A percentile compares a stretch with the other conserved stretches of the same genome.
These are phyloP conservation scores for Lithodes maja DNA, from an alignment of 2,888 invertebrate genomes.

Conservation along the genomic window DNA sequence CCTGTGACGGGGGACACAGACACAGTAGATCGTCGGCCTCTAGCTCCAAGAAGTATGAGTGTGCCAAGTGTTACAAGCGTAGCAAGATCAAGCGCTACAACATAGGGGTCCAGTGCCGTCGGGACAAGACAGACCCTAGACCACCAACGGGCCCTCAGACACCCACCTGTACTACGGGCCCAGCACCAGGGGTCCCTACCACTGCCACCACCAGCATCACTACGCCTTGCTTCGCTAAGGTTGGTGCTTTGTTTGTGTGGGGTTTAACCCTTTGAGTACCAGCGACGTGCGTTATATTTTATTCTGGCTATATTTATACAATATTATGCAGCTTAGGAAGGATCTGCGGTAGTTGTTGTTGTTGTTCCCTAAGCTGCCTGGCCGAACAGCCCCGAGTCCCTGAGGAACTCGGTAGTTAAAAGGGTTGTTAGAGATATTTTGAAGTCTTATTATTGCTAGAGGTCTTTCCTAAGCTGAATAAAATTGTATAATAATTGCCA, in stretches of 20 bases:
- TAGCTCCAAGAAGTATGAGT: slow-evolving; percentile 55
- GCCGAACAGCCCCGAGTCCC: too few relatives aligned
- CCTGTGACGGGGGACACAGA: slow-evolving; percentile 29
- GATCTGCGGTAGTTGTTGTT: too few relatives aligned
- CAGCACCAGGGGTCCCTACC: background rate
- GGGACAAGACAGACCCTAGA: slow-evolving; percentile 75
- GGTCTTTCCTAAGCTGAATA: too few relatives aligned
- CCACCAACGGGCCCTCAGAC: slow-evolving; percentile 13
- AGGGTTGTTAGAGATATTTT: too few relatives aligned
- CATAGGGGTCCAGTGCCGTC: slow-evolving; percentile 83
- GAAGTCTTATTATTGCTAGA: too few relatives aligned
- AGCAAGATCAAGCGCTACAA: slow-evolving; percentile 83
- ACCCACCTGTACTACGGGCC: background rate
- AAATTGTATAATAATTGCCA: too few relatives aligned
- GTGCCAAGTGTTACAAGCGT: slow-evolving; percentile 73
- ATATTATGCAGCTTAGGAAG: too few relatives aligned
- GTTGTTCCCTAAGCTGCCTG: too few relatives aligned
- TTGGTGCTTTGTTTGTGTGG: background rate
- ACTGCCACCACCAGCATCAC: slow-evolving; percentile 28
- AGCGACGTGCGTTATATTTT: too few relatives aligned
- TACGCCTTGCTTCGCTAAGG: slow-evolving; percentile 18
- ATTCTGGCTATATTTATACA: too few relatives aligned
- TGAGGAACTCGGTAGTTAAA: too few relatives aligned
- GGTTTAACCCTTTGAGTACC: too few relatives aligned
- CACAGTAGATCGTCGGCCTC: slow-evolving; percentile 43